Evolutionary conservation across 2,113 vertebrate genomes (phyloP).

Genomic region (Globicephala melas): DNA sequence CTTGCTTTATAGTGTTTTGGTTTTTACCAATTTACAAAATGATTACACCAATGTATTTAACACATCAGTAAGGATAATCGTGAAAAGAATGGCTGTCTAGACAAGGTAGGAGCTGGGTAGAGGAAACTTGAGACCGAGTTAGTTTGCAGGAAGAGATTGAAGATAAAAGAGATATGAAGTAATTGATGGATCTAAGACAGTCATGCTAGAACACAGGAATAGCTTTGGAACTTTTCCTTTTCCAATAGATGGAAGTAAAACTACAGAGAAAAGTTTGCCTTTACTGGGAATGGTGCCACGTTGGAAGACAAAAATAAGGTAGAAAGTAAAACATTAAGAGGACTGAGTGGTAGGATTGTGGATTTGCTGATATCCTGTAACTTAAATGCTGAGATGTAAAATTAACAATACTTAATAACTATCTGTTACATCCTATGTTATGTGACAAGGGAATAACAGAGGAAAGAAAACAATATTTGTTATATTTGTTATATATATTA

Average conservation of each 20-base stretch:
- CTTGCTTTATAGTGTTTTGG: not conserved
- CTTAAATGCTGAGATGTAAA: not conserved
- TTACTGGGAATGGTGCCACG: not conserved
- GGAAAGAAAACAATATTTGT: not conserved
- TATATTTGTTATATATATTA: not conserved
- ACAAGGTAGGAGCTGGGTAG: not conserved
- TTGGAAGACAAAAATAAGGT: not conserved
- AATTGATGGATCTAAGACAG: not conserved
- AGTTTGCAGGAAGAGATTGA: not conserved
- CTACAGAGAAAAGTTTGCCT: not conserved
- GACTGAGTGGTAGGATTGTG: not conserved
- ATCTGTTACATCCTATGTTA: not conserved
- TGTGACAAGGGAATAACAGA: not conserved
- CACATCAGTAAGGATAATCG: not conserved
- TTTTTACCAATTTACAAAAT: not conserved
- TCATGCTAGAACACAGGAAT: not conserved
- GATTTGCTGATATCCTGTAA: not conserved
- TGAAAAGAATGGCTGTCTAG: not conserved
- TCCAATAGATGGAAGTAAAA: not conserved
- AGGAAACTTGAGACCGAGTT: not conserved
- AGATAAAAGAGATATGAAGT: not conserved
- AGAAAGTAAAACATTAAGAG: not conserved
- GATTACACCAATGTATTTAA: not conserved
- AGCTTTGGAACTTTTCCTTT: not conserved
- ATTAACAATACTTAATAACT: not conserved